Evolutionary conservation across 2,113 vertebrate species (phyloP).

Genomic region (Scatophagus argus): DNA sequence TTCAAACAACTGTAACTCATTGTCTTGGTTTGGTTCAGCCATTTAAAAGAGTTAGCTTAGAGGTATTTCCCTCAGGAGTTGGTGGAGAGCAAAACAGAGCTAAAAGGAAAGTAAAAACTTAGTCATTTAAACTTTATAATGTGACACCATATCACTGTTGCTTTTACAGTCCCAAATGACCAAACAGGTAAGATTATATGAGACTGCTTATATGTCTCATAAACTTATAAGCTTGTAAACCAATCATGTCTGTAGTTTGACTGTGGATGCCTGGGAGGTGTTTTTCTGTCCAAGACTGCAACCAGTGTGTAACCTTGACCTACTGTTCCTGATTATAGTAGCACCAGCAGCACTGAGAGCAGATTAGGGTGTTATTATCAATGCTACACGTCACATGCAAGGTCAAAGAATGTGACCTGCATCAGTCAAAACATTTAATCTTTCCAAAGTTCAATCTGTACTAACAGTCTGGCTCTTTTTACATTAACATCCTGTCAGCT

Average conservation of each 20-base stretch:
- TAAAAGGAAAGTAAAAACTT: not conserved
- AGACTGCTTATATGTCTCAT: not conserved
- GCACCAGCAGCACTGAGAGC: conserved; percentile 21
- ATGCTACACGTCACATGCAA: conserved; percentile 45
- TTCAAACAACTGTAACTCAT: no score
- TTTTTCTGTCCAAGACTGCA: not conserved
- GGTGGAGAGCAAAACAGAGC: not conserved
- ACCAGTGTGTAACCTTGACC: not conserved
- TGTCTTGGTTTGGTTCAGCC: not conserved
- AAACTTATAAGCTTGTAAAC: not conserved
- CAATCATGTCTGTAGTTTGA: not conserved
- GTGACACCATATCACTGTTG: no score
- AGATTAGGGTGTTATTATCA: conserved; percentile 32
- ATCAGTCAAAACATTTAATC: conserved; percentile 43
- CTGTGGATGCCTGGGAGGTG: not conserved
- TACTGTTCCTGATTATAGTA: conserved; percentile 8
- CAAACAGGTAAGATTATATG: not conserved
- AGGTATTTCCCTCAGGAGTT: not conserved
- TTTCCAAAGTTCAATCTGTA: conserved; percentile 12
- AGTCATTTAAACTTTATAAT: not conserved
- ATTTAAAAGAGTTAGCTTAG: not conserved
- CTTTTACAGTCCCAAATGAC: not conserved
- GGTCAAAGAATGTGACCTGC: conserved; percentile 52
- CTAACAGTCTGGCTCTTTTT: conserved; percentile 33
- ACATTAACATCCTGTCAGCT: conserved; percentile 29